These are phyloP conservation scores for Aphelinus certus DNA, from an alignment of 1,140 invertebrate genomes.

Conservation along the genomic window DNA sequence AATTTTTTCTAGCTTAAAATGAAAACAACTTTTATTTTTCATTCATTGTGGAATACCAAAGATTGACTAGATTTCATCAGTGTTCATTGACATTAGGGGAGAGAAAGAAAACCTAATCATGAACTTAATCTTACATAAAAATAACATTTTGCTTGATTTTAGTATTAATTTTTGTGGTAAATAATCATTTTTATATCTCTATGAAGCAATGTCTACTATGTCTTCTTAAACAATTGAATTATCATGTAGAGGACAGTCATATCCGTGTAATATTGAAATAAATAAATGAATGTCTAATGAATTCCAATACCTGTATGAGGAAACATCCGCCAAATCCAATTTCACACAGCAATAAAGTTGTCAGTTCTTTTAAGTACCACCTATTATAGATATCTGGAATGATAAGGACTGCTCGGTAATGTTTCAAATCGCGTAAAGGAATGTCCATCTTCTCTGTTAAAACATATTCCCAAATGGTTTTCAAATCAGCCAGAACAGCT, in stretches of 20 bases:
- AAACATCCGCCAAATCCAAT: slow-evolving; percentile 93
- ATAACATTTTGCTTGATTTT: too few species aligned
- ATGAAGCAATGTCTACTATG: too few species aligned
- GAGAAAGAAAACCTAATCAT: too few species aligned
- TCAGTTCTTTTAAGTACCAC: slow-evolving; percentile 86
- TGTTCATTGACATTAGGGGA: too few species aligned
- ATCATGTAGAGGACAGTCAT: too few species aligned
- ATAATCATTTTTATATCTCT: not conserved
- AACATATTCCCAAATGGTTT: slow-evolving; percentile 87
- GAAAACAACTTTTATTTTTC: too few species aligned
- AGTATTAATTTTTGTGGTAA: not conserved
- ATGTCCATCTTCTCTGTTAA: slow-evolving; percentile 82
- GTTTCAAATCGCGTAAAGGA: slow-evolving; percentile 78
- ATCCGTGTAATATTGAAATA: too few species aligned
- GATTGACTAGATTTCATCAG: too few species aligned
- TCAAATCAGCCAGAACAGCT: slow-evolving; percentile 83
- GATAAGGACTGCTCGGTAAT: slow-evolving; percentile 87
- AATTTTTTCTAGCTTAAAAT: too few species aligned
- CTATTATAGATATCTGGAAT: slow-evolving; percentile 93
- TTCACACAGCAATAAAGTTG: slow-evolving; percentile 80
- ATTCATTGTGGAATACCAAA: not conserved
- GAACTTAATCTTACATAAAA: too few species aligned
- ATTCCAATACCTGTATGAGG: slow-evolving; percentile 77
- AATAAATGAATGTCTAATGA: not conserved
- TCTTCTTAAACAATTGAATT: not conserved